Evolutionary conservation across 2,797 vertebrate genomes (phyloP), one percentile per base, ranked within the genome.

Genomic region (Hemibagrus guttatus): DNA sequence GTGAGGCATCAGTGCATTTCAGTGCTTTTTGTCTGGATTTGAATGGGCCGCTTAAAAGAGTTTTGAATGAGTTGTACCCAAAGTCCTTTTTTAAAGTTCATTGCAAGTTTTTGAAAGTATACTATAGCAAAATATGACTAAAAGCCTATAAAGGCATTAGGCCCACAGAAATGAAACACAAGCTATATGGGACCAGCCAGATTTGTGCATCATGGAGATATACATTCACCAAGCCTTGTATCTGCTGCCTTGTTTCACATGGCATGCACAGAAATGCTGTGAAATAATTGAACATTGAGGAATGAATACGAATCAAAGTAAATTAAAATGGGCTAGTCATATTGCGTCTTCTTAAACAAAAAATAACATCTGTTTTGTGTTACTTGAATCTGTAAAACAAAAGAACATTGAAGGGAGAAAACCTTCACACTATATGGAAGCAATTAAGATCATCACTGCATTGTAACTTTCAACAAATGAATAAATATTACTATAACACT

Each of bases 391-490:
- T 78, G 74, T 31, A 54, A 54, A 76, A 31, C 14, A 76, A 76
- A 17, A 76, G 4, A 26, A 54, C n/a, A 28, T 54, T 16, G 21
- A 56, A 76, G 4, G 14, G 23, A 75, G 42, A 75, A 76, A 56
- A 31, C 2, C 26, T 12, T 58, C 21, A 5, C 56, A 39, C 76
- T 42, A 59, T 6, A 58, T 26, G 21, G 76, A 59, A 42, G 56
- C 76, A 39, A 59, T 84, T 68, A 74, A 72, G 54, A 84, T 46
- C 46, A 79, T 59, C 26, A 85, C 39, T 42, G 52, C n/a, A 42
- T 66, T 72, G 58, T 84, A 84, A 46, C 46, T 42, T 81, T 86
- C 23, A 89, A 61, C 31, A 87, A 64, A 26, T 35, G 19, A 81
- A 42, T 54, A 54, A 2, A 56, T 56, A 8, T 56, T 21, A 28